These are phyloP conservation scores for Hypotaenidia okinawae DNA, from an alignment of 2,797 vertebrate species.

Conservation along the genomic window DNA sequence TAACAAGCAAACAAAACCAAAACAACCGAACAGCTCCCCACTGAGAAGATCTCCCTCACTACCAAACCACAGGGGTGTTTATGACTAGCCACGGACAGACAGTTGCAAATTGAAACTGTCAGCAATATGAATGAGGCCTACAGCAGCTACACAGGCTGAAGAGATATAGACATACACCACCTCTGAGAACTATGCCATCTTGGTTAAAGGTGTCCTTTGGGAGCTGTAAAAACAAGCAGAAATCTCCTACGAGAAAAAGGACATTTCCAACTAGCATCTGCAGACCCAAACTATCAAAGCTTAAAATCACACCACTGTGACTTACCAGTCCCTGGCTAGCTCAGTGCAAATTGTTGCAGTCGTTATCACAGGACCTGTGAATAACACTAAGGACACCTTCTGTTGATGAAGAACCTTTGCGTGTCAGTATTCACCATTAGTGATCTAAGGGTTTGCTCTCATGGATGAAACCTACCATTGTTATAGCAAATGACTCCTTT, in stretches of 20 bases:
- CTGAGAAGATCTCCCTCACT: background rate
- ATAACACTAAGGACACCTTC: background rate
- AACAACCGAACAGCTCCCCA: background rate
- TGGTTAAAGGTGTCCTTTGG: background rate
- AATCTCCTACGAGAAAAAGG: background rate
- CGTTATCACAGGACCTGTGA: background rate
- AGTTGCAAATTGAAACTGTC: background rate
- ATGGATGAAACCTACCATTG: background rate
- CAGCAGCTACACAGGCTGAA: background rate
- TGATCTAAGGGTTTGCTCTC: background rate
- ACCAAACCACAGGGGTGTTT: background rate
- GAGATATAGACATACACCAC: background rate
- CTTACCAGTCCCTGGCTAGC: background rate
- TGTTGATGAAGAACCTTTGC: background rate
- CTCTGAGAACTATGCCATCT: background rate
- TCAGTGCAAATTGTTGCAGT: background rate
- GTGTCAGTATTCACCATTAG: background rate
- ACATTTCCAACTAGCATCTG: background rate
- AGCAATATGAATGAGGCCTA: background rate
- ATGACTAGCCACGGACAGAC: background rate
- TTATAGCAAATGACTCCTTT: background rate
- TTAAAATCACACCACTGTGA: background rate
- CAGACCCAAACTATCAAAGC: background rate
- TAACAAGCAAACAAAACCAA: background rate
- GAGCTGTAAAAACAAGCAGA: background rate